Conservation (phyloP, 2,797 vertebrate species). For the Scleropages formosus region DNA sequence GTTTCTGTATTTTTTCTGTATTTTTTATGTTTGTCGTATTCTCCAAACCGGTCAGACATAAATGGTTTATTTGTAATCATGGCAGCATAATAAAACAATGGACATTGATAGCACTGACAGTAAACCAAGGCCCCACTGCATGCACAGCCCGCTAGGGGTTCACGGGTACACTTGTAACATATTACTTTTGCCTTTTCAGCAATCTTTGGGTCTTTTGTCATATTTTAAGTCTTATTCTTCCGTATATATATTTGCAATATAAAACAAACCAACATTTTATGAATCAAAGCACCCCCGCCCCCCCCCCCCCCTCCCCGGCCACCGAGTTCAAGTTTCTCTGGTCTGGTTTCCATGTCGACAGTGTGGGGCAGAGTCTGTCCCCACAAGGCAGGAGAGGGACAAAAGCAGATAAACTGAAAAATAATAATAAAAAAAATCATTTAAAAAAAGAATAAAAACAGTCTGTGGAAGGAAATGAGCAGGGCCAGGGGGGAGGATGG, state of each 20-base stretch:
- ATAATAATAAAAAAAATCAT: constrained; percentile 43
- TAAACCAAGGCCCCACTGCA: constrained; percentile 68
- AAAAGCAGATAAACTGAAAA: constrained; percentile 48
- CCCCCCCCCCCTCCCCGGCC: constrained; percentile 12
- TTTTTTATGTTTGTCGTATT: constrained; percentile 16
- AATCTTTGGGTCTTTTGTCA: constrained; percentile 45
- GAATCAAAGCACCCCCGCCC: constrained; percentile 44
- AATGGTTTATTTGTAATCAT: constrained; percentile 81
- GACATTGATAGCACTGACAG: constrained; percentile 78
- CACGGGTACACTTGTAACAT: constrained; percentile 46
- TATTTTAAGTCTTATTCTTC: constrained; percentile 57
- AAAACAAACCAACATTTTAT: constrained; percentile 69
- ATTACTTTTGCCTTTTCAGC: constrained; percentile 41
- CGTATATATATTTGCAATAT: constrained; percentile 80
- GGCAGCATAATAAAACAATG: constrained; percentile 76
- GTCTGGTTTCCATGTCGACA: constrained; percentile 43
- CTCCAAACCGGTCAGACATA: constrained; percentile 63
- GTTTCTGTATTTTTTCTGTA: constrained; percentile 12
- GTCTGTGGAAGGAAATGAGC: constrained; percentile 5
- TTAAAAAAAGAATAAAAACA: constrained; percentile 50
- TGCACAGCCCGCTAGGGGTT: constrained; percentile 58
- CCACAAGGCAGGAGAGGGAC: constrained; percentile 44
- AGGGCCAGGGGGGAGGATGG: background rate
- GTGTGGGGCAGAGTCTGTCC: constrained; percentile 36
- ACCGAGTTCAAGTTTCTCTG: constrained; percentile 37